Base-by-base conservation (phyloP, 2,797 vertebrate species). In the Cryptoprocta ferox region DNA sequence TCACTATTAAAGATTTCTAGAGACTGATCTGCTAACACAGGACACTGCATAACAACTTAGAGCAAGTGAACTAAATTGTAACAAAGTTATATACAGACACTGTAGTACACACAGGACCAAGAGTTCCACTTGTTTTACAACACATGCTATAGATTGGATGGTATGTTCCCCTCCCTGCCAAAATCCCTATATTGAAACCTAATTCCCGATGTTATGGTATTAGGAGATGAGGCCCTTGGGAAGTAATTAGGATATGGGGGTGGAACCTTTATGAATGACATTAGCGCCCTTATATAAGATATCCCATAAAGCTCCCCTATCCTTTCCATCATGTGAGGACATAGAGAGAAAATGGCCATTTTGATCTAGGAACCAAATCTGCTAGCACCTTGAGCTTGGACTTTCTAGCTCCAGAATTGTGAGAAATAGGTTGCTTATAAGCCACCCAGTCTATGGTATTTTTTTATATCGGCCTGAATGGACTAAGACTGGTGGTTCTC, bases 101-200 rank as follows among this genome's bases (percentile, higher is more conserved):
- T 7, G 0, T 3, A 84, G 9, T 28, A 13, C 6, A n/a, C 6
- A 6, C 0, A 4, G 24, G 26, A 32, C 14, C 81, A 65, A 5
- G 26, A 37, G 3, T 4, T 61, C 4, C n/a, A 37, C 6, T 81
- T 42, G 1, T 50, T 82, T 65, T 50, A 53, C 7, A 65, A 5
- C 28, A 48, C 7, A 10, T 39, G 18, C 18, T 50, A 7, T 24
- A 32, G 61, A 90, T 24, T 90, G 39, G 45, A 35, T 48, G 13
- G 16, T 65, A 28, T 63, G 39, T n/a, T 15, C 21, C 5, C 9
- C 21, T 42, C 5, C 26, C 39, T 24, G 7, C 39, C 71, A 73
- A 89, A 59, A 75, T 73, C 39, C 28, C 24, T 53, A 39, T 68
- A 37, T n/a, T 39, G 26, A 91, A 68, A 42, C 5, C 48, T 42